Percentiles rank a stretch among this genome's conserved stretches.
Evolutionary conservation across 2,113 vertebrate genomes (phyloP).

Genomic region (Cygnus buccinator): DNA sequence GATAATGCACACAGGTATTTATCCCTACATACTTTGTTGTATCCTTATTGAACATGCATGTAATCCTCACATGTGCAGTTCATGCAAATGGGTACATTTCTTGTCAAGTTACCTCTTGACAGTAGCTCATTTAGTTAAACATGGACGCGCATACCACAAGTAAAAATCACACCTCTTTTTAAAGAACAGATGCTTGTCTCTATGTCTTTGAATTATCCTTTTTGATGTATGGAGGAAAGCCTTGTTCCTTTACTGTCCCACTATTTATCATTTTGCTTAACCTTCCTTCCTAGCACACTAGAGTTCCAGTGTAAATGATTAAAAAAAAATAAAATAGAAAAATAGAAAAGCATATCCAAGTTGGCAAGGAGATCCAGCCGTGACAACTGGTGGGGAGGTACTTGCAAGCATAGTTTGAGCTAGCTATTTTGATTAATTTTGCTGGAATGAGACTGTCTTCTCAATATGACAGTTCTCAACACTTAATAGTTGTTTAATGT

Average conservation of each 20-base stretch:
- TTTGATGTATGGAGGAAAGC: not conserved
- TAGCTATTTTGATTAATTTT: conserved; percentile 45
- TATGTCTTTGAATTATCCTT: not conserved
- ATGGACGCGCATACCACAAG: not conserved
- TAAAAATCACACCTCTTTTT: not conserved
- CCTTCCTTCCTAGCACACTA: not conserved
- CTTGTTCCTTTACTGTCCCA: not conserved
- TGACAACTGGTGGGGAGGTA: not conserved
- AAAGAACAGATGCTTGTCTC: not conserved
- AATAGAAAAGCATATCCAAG: not conserved
- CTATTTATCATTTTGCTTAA: not conserved
- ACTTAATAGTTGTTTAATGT: conserved; percentile 32
- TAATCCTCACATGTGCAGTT: not conserved
- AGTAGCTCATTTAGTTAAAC: not conserved
- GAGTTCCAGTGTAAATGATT: not conserved
- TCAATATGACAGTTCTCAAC: conserved; percentile 22
- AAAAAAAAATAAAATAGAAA: not conserved
- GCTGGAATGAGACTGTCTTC: conserved; percentile 21
- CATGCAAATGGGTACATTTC: conserved; percentile 11
- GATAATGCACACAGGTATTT: conserved; percentile 28
- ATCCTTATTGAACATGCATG: not conserved
- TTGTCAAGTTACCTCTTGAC: conserved; percentile 7
- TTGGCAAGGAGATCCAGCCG: not conserved
- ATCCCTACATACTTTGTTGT: not conserved
- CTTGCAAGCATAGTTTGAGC: conserved; percentile 35